phyloP scores from a whole-genome alignment of 2,797 vertebrate genomes.

The Helostoma temminkii region DNA sequence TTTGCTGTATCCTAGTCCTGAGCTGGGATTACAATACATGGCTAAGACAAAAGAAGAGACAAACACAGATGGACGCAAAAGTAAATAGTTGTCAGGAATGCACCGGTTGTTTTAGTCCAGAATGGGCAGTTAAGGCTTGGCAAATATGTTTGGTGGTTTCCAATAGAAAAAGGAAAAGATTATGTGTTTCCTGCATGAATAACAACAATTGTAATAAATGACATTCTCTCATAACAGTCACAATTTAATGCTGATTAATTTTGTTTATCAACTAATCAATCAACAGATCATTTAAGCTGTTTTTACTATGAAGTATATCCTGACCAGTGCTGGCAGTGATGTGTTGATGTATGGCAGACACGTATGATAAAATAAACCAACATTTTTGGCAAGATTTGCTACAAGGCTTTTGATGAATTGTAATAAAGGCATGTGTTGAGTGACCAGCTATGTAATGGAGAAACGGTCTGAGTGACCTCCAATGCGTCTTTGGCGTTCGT shows the following conservation, averaged over 20 bases:
- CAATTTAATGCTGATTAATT: background rate
- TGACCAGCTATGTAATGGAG: background rate
- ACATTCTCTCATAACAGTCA: background rate
- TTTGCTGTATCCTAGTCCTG: constrained; percentile 45
- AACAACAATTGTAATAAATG: constrained; percentile 15
- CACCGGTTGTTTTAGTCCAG: constrained; percentile 14
- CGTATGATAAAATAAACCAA: background rate
- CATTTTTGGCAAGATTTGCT: background rate
- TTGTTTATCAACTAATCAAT: background rate
- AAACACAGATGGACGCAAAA: constrained; percentile 48
- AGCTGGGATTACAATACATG: constrained; percentile 50
- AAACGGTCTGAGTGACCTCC: background rate
- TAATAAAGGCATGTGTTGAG: background rate
- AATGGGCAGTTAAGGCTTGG: constrained; percentile 23
- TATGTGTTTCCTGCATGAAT: background rate
- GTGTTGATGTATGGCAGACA: background rate
- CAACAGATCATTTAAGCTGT: background rate
- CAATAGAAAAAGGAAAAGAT: background rate
- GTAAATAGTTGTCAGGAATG: constrained; percentile 56
- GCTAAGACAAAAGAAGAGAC: constrained; percentile 42
- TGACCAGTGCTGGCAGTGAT: background rate
- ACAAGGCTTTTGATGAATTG: background rate
- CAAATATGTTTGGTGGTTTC: constrained; percentile 13
- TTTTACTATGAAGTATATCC: background rate
- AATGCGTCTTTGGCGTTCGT: constrained; percentile 1